Conservation (phyloP, 2,113 vertebrate species). For the Odontophorus gujanensis region DNA sequence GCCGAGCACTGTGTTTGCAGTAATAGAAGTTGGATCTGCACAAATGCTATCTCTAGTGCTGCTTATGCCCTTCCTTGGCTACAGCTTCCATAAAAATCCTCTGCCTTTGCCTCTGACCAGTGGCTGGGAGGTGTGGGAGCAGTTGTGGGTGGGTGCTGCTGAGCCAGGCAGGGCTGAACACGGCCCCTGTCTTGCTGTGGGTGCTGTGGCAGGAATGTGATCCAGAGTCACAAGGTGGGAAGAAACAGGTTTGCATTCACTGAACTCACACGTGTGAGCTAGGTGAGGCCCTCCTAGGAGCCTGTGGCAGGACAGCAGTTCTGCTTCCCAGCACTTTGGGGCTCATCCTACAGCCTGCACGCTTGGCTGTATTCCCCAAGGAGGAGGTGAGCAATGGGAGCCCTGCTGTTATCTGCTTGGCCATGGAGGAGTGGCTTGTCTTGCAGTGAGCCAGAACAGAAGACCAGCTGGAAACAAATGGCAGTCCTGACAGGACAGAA, state of each 20-base stretch:
- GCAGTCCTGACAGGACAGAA: not conserved
- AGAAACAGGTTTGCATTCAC: not conserved
- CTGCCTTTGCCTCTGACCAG: not conserved
- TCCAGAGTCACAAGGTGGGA: fast-evolving
- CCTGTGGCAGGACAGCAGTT: not conserved
- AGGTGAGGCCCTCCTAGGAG: not conserved
- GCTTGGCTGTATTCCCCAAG: not conserved
- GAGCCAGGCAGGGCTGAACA: not conserved
- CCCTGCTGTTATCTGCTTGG: not conserved
- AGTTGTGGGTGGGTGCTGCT: not conserved
- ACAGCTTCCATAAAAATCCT: not conserved
- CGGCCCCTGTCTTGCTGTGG: fast-evolving
- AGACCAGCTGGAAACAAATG: not conserved
- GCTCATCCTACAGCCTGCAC: not conserved
- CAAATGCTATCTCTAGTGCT: fast-evolving
- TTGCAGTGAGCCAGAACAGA: constrained; percentile 22
- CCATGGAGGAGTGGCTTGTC: not conserved
- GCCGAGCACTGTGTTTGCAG: not conserved
- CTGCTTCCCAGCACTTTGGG: not conserved
- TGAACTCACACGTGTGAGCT: not conserved
- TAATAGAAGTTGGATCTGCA: not conserved
- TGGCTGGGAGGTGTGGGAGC: not conserved
- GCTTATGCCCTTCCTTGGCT: not conserved
- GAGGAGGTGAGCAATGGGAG: not conserved
- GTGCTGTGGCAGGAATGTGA: not conserved